Evolutionary conservation across 2,797 vertebrate genomes (phyloP).

Genomic region (Intellagama lesueurii): DNA sequence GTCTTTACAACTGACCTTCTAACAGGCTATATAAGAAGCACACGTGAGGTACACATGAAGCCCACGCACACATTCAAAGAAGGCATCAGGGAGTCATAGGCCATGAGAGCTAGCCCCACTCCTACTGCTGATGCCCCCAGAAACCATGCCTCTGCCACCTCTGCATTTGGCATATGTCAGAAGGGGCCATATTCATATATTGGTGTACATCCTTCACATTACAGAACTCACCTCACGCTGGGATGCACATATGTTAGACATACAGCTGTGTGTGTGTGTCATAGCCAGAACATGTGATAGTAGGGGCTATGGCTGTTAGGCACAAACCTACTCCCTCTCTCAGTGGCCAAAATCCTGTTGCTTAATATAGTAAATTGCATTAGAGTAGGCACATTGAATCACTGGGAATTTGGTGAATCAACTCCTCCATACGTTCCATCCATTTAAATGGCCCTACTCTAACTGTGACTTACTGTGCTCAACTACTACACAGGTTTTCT

Average conservation of each 20-base stretch:
- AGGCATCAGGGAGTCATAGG: neutral
- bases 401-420: too few relatives aligned
- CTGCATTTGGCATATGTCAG: neutral
- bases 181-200: neutral
- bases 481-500: neutral
- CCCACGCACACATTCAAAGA: neutral
- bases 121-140: neutral
- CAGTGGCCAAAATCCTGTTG: too few relatives aligned
- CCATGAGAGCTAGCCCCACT: neutral
- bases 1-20: neutral
- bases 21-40: neutral
- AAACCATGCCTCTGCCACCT: neutral
- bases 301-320: neutral
- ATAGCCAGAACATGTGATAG: neutral
- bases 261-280: neutral
- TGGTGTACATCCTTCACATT: neutral
- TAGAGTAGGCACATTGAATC: too few relatives aligned
- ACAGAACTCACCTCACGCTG: neutral
- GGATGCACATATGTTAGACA: neutral
- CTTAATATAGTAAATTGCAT: too few relatives aligned
- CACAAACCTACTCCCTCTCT: neutral
- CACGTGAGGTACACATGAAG: neutral
- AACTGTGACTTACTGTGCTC: too few relatives aligned
- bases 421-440: too few relatives aligned
- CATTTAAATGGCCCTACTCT: too few relatives aligned